Percentiles rank a stretch among this genome's conserved stretches.
phyloP scores from a whole-genome alignment of 2,888 invertebrate species.

The Pterobdella sp. region DNA sequence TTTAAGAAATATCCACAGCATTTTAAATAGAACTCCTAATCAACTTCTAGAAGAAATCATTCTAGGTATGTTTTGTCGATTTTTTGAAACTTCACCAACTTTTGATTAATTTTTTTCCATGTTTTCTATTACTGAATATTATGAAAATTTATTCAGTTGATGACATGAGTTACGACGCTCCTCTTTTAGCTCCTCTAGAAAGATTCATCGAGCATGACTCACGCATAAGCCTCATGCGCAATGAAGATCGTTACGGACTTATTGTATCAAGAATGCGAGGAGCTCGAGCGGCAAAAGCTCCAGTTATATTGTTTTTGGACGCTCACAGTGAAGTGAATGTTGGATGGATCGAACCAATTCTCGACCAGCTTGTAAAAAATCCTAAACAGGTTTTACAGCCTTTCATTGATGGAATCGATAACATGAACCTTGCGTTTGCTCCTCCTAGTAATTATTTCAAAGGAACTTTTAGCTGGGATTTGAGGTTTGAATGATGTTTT shows the following conservation, averaged over 20 bases:
- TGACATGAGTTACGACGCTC: constrained; percentile 32
- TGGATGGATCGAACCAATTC: constrained; percentile 39
- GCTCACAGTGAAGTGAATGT: constrained; percentile 38
- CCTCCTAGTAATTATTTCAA: constrained; percentile 34
- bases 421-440: constrained; percentile 34
- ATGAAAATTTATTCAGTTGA: too few relatives aligned
- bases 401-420: constrained; percentile 39
- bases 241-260: constrained; percentile 34
- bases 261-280: constrained; percentile 38
- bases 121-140: not conserved
- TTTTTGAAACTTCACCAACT: not conserved
- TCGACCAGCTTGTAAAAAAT: constrained; percentile 34
- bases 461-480: constrained; percentile 39
- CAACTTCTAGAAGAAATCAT: constrained; percentile 35
- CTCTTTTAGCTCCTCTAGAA: constrained; percentile 33
- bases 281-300: constrained; percentile 30
- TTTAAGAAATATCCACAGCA: constrained; percentile 40
- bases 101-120: not conserved
- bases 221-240: constrained; percentile 36
- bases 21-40: constrained; percentile 35
- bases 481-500: constrained; percentile 33
- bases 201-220: constrained; percentile 35
- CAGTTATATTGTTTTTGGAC: constrained; percentile 37
- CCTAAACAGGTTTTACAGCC: constrained; percentile 38
- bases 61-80: not conserved